Base-by-base conservation (phyloP, 2,888 invertebrate genomes). In the Sinelater perroti region DNA sequence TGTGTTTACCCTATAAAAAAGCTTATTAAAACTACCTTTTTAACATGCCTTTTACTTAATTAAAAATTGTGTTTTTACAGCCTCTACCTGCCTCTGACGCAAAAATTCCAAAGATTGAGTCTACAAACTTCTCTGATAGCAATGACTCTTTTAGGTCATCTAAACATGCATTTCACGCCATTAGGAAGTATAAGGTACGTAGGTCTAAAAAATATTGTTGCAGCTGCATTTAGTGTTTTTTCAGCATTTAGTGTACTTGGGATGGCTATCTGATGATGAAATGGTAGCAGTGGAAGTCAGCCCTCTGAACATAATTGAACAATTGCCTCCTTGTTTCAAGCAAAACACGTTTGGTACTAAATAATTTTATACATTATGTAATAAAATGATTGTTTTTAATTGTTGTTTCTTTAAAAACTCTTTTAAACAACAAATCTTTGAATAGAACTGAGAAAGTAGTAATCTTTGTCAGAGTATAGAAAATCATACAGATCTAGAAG, bases 251-350 rank as follows among this genome's bases (percentile, higher is more conserved):
- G 85, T 89, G 4, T 86, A 88, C 64, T 81, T 91, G 61, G 86
- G 85, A 59, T 87, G 88, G 82, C 69, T 93, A 7, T 81, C 81
- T 21, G 75, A 82, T 1, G 83, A 87, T 58, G 92, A 92, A 79
- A 80, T 93, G 66, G 86, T 94, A 3, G 85, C 87, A 1, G 83
- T 95, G 18, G 91, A 93, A 76, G 83, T 91, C 1, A 86, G 87
- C 68, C 90, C 91, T 0, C 79, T 85, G 40, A 83, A 85, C 53
- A 81, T 94, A 31, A 79, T 87, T 4, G 85, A 88, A 42, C 84
- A 88, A 67, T 77, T 94, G 51, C 93, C 93, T 7, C 85, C 88
- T 3, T 84, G 87, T 2, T 80, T 90, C 47, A 82, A 81, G 65
- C 83, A 85, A 75, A 88, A 88, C 72, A 83, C 82, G 63, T 90